These are phyloP conservation scores for Trachelus tabidus DNA, from an alignment of 2,888 invertebrate genomes.

Conservation along the genomic window DNA sequence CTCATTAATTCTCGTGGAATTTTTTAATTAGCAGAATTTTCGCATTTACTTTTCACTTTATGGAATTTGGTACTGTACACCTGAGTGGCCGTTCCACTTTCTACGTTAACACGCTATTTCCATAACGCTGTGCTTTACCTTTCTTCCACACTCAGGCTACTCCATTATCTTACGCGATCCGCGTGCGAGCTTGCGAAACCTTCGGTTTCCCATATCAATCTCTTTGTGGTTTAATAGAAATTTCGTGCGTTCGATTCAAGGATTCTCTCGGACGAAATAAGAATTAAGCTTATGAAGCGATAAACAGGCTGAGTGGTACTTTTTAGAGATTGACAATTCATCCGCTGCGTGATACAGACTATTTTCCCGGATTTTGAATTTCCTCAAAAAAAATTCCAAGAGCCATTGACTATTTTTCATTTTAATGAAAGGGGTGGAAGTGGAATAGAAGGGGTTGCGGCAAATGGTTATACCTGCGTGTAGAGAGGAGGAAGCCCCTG, in stretches of 20 bases:
- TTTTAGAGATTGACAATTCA: neutral
- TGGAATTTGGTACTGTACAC: neutral
- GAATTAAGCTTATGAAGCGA: neutral
- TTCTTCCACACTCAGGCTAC: neutral
- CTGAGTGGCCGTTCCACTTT: neutral
- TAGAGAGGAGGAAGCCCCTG: neutral
- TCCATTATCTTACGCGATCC: neutral
- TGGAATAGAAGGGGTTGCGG: neutral
- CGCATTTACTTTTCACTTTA: neutral
- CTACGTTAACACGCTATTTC: neutral
- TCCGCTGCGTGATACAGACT: neutral
- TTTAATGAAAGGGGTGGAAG: neutral
- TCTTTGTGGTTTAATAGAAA: neutral
- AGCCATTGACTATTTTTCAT: neutral
- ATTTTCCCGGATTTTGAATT: neutral
- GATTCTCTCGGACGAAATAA: neutral
- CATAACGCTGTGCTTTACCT: neutral
- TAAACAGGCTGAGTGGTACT: neutral
- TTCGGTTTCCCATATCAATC: neutral
- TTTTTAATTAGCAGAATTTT: constrained; percentile 5
- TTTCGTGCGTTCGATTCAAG: neutral
- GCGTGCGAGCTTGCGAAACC: neutral
- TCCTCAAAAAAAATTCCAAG: neutral
- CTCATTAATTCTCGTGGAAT: constrained; percentile 1
- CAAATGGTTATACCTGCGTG: neutral